Evolutionary conservation across 2,888 invertebrate species (phyloP), one percentile per base, ranked within the genome.

Genomic region (Agriopis marginaria): DNA sequence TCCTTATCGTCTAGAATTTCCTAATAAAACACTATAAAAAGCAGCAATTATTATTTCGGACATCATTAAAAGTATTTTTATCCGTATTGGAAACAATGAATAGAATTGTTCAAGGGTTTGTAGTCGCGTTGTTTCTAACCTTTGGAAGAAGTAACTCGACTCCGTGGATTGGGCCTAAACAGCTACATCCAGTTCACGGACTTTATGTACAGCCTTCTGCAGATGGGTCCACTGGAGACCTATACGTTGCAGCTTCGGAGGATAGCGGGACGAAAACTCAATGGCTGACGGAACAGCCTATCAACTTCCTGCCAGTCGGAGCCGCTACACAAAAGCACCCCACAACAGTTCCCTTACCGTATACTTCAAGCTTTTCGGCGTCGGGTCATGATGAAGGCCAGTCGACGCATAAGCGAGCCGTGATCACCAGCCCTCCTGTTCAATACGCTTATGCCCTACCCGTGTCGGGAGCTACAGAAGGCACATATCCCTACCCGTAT

Each of bases 221-320:
- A 6, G 93, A 94, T 69, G 93, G 93, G 0, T 85, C 86, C 7
- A 92, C 92, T 0, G 94, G 94, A 39, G 94, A 94, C 73, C 82
- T 94, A 10, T 93, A 90, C 79, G 93, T 94, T 0, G 93, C 94
- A 7, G 94, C 94, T 1, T 82, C 93, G 8, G 94, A 94, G 79
- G 91, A 93, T 53, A 88, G 76, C 53, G 93, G 91, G 23, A 81
- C 85, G 1, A 89, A 88, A 63, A 80, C 91, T 0, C 90, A 92
- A 70, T 94, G 93, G 93, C 81, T 92, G 5, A 89, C 89, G 0
- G 93, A 93, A 61, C 87, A 91, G 39, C 89, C 92, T 0, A 75
- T 93, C 42, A 92, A 87, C 79, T 89, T 91, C 75, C 73, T 93
- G 44, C 82, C 88, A 9, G 74, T 81, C 4, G 72, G 82, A 51